Base-by-base conservation (phyloP, 2,888 invertebrate genomes). In the Cyclophora albipunctata region DNA sequence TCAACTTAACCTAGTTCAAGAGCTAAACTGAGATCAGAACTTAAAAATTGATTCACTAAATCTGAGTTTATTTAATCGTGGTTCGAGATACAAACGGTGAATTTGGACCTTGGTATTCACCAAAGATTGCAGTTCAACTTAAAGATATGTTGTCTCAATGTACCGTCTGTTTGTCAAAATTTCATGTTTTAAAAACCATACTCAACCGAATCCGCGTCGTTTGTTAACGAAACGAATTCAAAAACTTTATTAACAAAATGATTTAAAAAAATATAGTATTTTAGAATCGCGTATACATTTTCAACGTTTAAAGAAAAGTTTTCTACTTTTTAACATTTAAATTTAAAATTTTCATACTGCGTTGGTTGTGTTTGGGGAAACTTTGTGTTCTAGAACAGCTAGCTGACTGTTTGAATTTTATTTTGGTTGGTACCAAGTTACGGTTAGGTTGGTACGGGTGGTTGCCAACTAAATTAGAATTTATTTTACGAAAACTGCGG, bases 371-470 rank as follows among this genome's bases (percentile, higher is more conserved):
- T 71, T 73, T 66, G 58, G 48, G 58, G 46, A 57, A 69, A 70
- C 64, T 73, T 66, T 59, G 51, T 57, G 55, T 58, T 57, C 62
- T 59, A 20, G 20, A 20, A 20, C 55, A n/a, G 49, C 53, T 53
- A 54, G 60, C 59, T 56, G 60, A 68, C 70, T 69, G 69, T 61
- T 65, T 60, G 63, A 74, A 73, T 75, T 75, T 77, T 73, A 73
- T 73, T 73, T 73, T 59, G 62, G 58, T 50, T 56, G 54, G 61
- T 53, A 58, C 46, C 47, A 64, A 64, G 62, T 67, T 60, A 58
- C 55, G 57, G 37, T 47, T 64, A 67, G 67, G 67, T 72, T 48
- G 54, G 57, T 55, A 51, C 60, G 55, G 57, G 51, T 57, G 58
- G 50, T 56, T 60, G 52, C 56, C 51, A 53, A 64, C 61, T 62